A percentile compares a stretch with the other conserved stretches of the same genome.
Conservation (phyloP, 2,797 vertebrate genomes). For the Danionella dracula region DNA sequence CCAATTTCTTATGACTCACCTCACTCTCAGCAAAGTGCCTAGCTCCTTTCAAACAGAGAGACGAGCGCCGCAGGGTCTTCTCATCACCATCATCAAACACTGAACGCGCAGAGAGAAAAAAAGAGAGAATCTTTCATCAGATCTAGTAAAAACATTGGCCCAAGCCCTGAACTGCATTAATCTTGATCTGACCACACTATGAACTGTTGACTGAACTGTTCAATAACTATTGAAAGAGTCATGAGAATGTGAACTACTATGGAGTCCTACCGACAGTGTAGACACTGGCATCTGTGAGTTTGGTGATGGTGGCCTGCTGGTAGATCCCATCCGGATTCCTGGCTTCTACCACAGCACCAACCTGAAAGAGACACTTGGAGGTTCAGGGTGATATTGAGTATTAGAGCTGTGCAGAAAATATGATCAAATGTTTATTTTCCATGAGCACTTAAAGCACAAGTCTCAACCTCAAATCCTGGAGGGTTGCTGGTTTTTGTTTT, state of each 20-base stretch:
- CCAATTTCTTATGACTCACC: slow-evolving; percentile 38
- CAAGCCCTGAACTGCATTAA: no score
- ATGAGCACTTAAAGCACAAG: no score
- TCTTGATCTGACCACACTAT: no score
- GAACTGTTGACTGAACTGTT: no score
- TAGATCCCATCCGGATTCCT: slow-evolving; percentile 74
- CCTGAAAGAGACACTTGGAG: slow-evolving; percentile 52
- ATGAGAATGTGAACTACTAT: no score
- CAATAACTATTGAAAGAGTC: no score
- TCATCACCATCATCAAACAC: slow-evolving; percentile 81
- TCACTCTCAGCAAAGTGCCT: slow-evolving; percentile 80
- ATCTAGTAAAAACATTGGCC: no score
- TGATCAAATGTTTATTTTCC: no score
- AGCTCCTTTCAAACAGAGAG: slow-evolving; percentile 78
- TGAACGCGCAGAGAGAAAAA: slow-evolving; percentile 35
- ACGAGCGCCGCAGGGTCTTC: slow-evolving; percentile 77
- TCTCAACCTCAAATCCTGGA: no score
- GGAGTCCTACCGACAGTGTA: slow-evolving; percentile 72
- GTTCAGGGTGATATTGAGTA: neutral
- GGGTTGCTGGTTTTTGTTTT: no score
- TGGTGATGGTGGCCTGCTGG: slow-evolving; percentile 76
- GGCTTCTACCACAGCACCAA: slow-evolving; percentile 74
- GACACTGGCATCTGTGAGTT: slow-evolving; percentile 76
- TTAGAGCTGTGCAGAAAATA: no score
- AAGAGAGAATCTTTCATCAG: no score